These are phyloP conservation scores for Brachionus asplanchnoidis DNA, from an alignment of 1,140 invertebrate genomes.

Conservation along the genomic window DNA sequence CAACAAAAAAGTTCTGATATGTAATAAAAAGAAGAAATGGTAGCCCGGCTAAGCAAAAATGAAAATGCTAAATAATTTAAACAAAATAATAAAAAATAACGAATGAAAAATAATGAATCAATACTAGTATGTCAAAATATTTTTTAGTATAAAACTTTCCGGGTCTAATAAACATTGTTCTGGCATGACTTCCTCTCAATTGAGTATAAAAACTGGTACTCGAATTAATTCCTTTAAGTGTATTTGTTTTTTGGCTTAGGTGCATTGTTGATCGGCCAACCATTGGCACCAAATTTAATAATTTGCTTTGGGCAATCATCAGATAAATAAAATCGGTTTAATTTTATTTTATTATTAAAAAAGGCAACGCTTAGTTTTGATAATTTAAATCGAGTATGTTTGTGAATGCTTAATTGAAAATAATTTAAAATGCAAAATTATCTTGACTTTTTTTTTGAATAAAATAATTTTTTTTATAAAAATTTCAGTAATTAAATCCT, in stretches of 20 bases:
- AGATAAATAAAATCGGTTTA: background rate
- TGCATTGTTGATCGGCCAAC: background rate
- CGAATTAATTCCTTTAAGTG: background rate
- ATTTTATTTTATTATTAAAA: background rate
- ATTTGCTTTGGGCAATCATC: background rate
- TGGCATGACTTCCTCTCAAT: constrained; percentile 4
- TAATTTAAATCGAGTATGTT: background rate
- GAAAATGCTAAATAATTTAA: constrained; percentile 18
- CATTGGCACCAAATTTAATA: background rate
- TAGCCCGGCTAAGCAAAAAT: constrained; percentile 4
- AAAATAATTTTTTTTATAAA: no score
- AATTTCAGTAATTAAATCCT: no score
- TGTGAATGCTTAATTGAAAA: background rate
- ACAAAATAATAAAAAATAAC: background rate
- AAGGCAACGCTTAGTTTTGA: background rate
- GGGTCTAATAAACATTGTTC: constrained; percentile 37
- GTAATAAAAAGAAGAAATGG: constrained; percentile 23
- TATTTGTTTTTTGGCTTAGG: background rate
- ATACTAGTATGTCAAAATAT: constrained; percentile 33
- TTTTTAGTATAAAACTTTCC: constrained; percentile 41
- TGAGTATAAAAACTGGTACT: background rate
- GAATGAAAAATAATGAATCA: background rate
- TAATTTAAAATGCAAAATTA: background rate
- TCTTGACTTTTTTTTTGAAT: background rate
- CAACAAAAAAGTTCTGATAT: constrained; percentile 31